Conservation (phyloP, 2,888 invertebrate species). For the Agrochola litura region DNA sequence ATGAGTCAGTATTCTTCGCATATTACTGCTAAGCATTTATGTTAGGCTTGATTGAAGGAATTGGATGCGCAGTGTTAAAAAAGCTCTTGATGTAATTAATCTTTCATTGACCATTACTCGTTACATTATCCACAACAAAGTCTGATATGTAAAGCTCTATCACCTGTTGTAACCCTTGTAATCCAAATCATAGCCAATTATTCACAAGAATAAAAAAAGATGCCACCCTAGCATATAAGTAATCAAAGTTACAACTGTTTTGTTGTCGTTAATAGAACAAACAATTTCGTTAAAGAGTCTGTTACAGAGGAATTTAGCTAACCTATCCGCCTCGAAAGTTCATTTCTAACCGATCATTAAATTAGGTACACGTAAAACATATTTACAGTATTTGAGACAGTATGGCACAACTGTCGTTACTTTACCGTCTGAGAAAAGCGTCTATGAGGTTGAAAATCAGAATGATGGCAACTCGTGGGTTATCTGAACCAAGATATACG, state of each 20-base stretch:
- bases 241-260: background rate
- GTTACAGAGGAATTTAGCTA: background rate
- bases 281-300: background rate
- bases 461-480: constrained; percentile 66
- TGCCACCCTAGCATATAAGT: background rate
- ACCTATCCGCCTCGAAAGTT: background rate
- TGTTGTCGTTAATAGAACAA: constrained; percentile 10
- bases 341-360: constrained; percentile 6
- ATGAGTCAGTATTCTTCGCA: background rate
- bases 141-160: background rate
- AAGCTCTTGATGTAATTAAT: background rate
- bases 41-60: background rate
- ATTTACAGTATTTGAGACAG: constrained; percentile 29
- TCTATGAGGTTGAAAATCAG: constrained; percentile 66
- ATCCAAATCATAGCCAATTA: background rate
- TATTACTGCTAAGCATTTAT: background rate
- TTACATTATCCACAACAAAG: background rate
- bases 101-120: background rate
- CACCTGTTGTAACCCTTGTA: background rate
- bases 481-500: constrained; percentile 74
- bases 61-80: background rate
- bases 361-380: constrained; percentile 25
- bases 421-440: constrained; percentile 58
- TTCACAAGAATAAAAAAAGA: background rate
- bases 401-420: constrained; percentile 61